phyloP scores from a whole-genome alignment of 37 sponge, comb jelly and placozoan species.

The Spongia lamella region DNA sequence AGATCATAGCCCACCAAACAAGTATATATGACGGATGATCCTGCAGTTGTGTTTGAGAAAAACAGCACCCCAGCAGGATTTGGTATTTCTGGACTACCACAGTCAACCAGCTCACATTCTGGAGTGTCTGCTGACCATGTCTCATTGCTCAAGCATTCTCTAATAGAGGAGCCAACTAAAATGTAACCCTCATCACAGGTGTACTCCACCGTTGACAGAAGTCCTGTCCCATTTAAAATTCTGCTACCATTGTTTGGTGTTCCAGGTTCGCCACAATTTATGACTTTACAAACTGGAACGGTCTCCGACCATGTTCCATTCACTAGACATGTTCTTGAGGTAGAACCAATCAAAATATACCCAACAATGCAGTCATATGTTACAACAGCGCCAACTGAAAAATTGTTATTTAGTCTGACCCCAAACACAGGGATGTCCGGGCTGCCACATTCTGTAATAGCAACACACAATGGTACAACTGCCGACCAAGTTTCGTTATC shows the following conservation, averaged over 20 bases:
- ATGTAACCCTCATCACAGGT: constrained; percentile 35
- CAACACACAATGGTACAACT: constrained; percentile 2
- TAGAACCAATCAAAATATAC: not conserved
- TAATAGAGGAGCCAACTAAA: constrained; percentile 19
- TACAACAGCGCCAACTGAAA: constrained; percentile 16
- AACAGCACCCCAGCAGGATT: too few relatives aligned
- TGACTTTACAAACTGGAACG: constrained; percentile 20
- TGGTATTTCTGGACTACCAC: too few relatives aligned
- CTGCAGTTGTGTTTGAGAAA: not conserved
- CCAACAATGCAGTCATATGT: constrained; percentile 19
- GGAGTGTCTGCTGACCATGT: constrained; percentile 48
- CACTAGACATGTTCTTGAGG: not conserved
- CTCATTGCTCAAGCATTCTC: constrained; percentile 45
- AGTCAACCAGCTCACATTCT: constrained; percentile 5
- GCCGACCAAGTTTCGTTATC: constrained; percentile 46
- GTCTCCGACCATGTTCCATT: constrained; percentile 19
- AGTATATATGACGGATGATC: constrained; percentile 21
- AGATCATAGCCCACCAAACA: constrained; percentile 47
- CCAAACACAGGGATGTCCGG: constrained; percentile 12
- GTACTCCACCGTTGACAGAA: constrained; percentile 38
- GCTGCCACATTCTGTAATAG: constrained; percentile 6
- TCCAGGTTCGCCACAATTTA: constrained; percentile 46
- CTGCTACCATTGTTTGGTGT: constrained; percentile 28
- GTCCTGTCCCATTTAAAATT: constrained; percentile 13
- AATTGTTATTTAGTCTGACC: not conserved